phyloP scores from a whole-genome alignment of 2,888 invertebrate genomes.

The Monoplex corrugatus region DNA sequence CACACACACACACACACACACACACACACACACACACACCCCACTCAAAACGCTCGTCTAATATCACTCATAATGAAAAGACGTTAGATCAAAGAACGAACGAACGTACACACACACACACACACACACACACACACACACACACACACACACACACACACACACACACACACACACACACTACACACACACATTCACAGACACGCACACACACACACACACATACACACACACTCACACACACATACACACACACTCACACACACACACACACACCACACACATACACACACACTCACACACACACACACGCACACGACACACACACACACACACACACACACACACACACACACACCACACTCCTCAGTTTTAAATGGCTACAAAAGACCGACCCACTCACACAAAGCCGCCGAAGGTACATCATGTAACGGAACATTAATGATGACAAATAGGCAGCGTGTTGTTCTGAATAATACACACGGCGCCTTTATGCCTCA shows the following conservation, averaged over 20 bases:
- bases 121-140: constrained; percentile 1
- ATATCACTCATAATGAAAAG: too few species aligned
- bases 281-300: background rate
- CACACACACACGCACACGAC: background rate
- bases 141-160: background rate
- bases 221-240: background rate
- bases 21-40: background rate
- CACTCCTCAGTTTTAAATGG: too few species aligned
- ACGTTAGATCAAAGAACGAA: too few species aligned
- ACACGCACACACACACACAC: background rate
- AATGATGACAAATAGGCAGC: too few species aligned
- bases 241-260: background rate
- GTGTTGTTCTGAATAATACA: too few species aligned
- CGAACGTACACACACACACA: background rate
- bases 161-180: background rate
- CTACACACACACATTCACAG: background rate
- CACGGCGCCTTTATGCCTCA: too few species aligned
- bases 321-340: background rate
- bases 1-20: background rate
- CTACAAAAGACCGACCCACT: too few species aligned
- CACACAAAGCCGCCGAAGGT: too few species aligned
- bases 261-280: background rate
- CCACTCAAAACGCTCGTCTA: too few species aligned
- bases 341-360: background rate
- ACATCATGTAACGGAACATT: too few species aligned